Evolutionary conservation across 2,113 vertebrate species (phyloP).

Genomic region (Murina feae): DNA sequence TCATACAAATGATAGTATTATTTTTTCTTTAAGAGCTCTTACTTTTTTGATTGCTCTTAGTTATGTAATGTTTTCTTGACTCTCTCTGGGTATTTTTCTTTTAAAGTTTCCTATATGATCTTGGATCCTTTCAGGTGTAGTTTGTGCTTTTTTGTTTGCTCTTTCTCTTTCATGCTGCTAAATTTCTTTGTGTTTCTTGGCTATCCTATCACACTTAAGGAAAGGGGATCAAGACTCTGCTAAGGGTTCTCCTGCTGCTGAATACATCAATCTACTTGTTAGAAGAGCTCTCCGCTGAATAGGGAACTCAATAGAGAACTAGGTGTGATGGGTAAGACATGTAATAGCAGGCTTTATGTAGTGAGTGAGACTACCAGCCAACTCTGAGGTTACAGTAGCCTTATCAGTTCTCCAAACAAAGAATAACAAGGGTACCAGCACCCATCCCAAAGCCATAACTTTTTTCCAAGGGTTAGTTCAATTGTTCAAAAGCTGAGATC

Average conservation of each 20-base stretch:
- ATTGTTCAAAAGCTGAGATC: background rate
- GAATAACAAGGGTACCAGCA: background rate
- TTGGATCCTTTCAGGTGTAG: slow-evolving; percentile 5
- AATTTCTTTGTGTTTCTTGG: background rate
- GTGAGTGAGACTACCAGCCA: background rate
- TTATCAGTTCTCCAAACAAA: background rate
- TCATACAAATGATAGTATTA: background rate
- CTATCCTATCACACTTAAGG: background rate
- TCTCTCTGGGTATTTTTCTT: background rate
- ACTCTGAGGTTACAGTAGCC: background rate
- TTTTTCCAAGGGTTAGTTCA: background rate
- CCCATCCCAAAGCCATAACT: background rate
- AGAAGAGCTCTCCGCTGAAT: background rate
- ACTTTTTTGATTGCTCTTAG: background rate
- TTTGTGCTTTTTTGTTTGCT: background rate
- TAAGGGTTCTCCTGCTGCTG: background rate
- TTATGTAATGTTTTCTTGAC: slow-evolving; percentile 29
- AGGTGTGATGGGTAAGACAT: background rate
- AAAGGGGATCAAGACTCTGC: background rate
- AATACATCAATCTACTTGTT: background rate
- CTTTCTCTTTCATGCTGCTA: background rate
- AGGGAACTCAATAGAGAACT: background rate
- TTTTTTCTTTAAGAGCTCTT: slow-evolving; percentile 25
- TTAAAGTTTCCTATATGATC: slow-evolving; percentile 15
- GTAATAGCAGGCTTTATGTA: background rate